Evolutionary conservation across 1,140 invertebrate species (phyloP), one percentile per base, ranked within the genome.

Genomic region (Papilio machaon): DNA sequence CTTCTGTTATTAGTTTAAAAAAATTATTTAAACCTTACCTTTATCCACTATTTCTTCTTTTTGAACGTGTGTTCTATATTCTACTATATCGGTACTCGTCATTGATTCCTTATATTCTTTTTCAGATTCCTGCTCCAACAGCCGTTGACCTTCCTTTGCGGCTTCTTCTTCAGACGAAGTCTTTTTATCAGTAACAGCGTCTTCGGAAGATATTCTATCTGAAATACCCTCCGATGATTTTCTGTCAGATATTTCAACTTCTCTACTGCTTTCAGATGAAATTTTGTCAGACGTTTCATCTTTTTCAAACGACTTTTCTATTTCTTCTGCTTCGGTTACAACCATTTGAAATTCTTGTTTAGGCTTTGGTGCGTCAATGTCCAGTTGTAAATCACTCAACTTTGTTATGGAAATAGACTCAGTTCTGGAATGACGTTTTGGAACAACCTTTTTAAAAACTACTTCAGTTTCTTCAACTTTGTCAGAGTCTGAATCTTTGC

Each of bases 221-320:
- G 94, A 95, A 81, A 94, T 90, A n/a, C 91, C 94, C 81, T 95
- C 95, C 7, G 95, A 95, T 75, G 92, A 95, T 84, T 95, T 95
- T 70, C 92, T 85, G 38, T 95, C 95, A 30, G 95, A 95, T 60
- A 95, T 93, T 90, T 95, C 95, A 46, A 95, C 91, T 86, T 95
- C 95, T 78, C 94, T 87, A 81, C 95, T 95, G 84, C 91, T 93
- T 87, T 95, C 95, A n/a, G 95, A 95, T 47, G 95, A 95, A 82
- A 95, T 95, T 90, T 95, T 95, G 85, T 95, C 95, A 3, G 94
- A 95, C 11, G 86, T 76, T 85, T 95, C 95, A 82, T 95, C 94
- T 86, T 91, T 92, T 11, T 95, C 94, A 83, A 90, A 94, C 15
- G 94, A 92, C 60, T 80, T 88, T 52, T 92, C 92, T 54, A 91